A percentile compares a stretch with the other conserved stretches of the same genome.
Conservation (phyloP, 2,888 invertebrate genomes). For the Copidosoma aretas region DNA sequence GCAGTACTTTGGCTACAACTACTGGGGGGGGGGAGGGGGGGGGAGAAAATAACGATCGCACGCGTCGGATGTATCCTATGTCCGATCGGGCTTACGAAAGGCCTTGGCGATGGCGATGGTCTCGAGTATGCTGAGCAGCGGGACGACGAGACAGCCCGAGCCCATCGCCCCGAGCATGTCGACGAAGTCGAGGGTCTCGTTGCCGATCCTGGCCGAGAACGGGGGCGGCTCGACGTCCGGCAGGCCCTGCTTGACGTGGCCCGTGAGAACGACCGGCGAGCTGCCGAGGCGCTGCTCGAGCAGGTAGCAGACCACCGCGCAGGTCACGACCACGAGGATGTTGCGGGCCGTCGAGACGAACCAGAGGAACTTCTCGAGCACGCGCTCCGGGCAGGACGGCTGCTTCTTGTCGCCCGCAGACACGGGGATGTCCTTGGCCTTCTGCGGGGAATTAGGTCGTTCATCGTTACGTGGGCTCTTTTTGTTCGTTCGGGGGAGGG, state of each 20-base stretch:
- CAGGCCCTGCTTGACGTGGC: constrained; percentile 75
- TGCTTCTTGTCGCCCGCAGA: constrained; percentile 63
- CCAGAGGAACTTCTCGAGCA: constrained; percentile 70
- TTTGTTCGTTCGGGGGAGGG: no score
- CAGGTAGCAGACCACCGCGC: constrained; percentile 72
- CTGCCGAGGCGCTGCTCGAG: constrained; percentile 68
- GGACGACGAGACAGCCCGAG: constrained; percentile 72
- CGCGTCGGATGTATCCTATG: no score
- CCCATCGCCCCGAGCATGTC: constrained; percentile 70
- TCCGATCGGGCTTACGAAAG: constrained; percentile 63
- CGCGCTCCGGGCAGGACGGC: constrained; percentile 61
- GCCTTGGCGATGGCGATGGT: constrained; percentile 77
- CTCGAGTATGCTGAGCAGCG: constrained; percentile 73
- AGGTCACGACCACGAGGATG: constrained; percentile 76
- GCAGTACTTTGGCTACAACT: no score
- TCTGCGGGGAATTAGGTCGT: no score
- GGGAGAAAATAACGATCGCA: no score
- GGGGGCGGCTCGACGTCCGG: constrained; percentile 72
- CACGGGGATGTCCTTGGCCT: constrained; percentile 72
- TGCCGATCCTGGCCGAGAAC: constrained; percentile 69
- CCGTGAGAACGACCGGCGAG: constrained; percentile 73
- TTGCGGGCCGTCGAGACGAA: constrained; percentile 77
- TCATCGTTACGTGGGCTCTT: no score
- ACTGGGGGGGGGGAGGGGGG: no score
- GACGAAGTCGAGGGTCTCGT: constrained; percentile 65